Evolutionary conservation across 1,140 invertebrate species (phyloP).

Genomic region (Lordiphosa clarofinis): DNA sequence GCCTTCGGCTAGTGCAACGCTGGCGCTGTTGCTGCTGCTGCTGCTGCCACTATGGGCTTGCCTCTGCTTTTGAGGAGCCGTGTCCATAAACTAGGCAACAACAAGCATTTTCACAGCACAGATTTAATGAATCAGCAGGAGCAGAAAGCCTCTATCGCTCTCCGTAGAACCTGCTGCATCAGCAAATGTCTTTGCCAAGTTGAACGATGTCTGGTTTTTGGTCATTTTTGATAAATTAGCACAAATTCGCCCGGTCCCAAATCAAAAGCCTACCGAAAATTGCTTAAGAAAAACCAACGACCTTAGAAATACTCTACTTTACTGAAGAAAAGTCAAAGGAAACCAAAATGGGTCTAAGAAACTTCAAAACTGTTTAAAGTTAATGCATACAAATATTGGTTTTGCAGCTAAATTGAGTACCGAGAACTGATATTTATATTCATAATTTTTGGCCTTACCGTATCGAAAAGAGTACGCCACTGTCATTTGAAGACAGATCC

Average conservation of each 20-base stretch:
- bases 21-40: constrained; percentile 32
- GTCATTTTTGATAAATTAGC: constrained; percentile 73
- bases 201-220: constrained; percentile 44
- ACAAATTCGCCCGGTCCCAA: constrained; percentile 38
- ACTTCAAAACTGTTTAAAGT: no score
- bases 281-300: background rate
- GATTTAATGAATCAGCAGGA: constrained; percentile 73
- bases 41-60: constrained; percentile 25
- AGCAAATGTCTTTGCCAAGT: constrained; percentile 68
- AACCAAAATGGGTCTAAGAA: no score
- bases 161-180: constrained; percentile 63
- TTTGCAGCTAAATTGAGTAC: no score
- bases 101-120: constrained; percentile 50
- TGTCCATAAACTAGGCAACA: constrained; percentile 76
- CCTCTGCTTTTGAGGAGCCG: constrained; percentile 53
- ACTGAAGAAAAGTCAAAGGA: no score
- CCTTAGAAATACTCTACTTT: background rate
- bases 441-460: no score
- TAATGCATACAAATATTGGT: no score
- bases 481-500: no score
- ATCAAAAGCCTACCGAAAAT: constrained; percentile 28
- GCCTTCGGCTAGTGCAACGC: constrained; percentile 70
- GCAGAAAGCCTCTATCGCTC: constrained; percentile 11
- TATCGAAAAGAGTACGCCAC: no score
- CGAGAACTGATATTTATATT: no score